phyloP scores from a whole-genome alignment of 2,888 invertebrate species.

The Watsonalla binaria region DNA sequence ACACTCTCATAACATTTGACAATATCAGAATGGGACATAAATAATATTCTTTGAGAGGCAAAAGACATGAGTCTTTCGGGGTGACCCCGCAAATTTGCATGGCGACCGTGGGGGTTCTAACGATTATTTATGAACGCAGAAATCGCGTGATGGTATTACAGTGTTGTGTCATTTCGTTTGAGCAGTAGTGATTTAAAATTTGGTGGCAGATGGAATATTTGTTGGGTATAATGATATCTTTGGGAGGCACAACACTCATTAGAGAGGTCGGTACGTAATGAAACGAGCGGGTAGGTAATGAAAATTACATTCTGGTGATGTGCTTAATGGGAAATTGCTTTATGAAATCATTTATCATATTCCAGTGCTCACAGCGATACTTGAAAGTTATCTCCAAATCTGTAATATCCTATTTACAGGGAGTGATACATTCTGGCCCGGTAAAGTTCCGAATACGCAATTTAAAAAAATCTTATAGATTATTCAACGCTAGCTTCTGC shows the following conservation, averaged over 20 bases:
- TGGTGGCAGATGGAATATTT: background rate
- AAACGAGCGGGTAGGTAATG: background rate
- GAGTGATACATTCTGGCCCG: no score
- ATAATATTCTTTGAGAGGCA: constrained; percentile 28
- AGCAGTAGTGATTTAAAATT: background rate
- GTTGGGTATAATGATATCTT: background rate
- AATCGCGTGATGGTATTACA: constrained; percentile 24
- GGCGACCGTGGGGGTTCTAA: constrained; percentile 18
- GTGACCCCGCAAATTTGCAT: constrained; percentile 23
- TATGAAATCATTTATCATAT: background rate
- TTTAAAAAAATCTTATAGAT: no score
- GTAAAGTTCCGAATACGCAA: no score
- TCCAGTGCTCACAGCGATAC: background rate
- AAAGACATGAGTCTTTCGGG: constrained; percentile 19
- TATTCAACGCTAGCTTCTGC: no score
- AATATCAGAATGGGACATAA: constrained; percentile 31
- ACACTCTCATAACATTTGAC: constrained; percentile 25
- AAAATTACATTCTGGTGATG: no score
- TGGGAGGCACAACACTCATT: background rate
- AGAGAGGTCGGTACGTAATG: background rate
- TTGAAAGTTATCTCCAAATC: no score
- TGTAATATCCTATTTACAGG: no score
- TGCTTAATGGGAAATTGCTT: background rate
- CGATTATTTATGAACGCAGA: constrained; percentile 29
- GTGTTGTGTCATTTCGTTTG: constrained; percentile 11